A percentile compares a stretch with the other conserved stretches of the same genome.
Evolutionary conservation across 1,140 invertebrate genomes (phyloP).

Genomic region (Drepana arcuata): DNA sequence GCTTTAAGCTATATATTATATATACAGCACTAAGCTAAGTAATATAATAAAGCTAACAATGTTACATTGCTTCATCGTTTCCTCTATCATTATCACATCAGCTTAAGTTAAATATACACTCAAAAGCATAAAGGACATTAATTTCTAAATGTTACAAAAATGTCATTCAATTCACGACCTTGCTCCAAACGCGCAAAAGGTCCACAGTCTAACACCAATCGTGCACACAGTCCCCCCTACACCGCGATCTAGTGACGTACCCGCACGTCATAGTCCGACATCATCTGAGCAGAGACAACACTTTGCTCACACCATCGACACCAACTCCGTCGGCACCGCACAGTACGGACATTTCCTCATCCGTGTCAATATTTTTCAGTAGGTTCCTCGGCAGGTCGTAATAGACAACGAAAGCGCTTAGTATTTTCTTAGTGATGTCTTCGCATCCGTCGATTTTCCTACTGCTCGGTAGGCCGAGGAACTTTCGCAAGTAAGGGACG

Average conservation of each 20-base stretch:
- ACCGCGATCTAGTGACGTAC: slow-evolving; percentile 30
- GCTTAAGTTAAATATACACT: no score
- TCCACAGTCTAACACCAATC: slow-evolving; percentile 28
- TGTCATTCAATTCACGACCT: no score
- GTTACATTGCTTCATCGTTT: no score
- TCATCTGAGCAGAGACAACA: slow-evolving; percentile 54
- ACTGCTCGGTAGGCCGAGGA: slow-evolving; percentile 45
- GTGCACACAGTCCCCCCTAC: slow-evolving; percentile 26
- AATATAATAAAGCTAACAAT: no score
- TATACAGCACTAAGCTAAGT: no score
- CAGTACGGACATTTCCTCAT: slow-evolving; percentile 39
- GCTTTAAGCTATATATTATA: no score
- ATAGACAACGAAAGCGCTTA: slow-evolving; percentile 75
- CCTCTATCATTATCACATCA: no score
- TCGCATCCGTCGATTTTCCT: slow-evolving; percentile 32
- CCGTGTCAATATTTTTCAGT: slow-evolving; percentile 35
- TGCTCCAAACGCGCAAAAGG: no score
- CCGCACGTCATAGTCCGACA: slow-evolving; percentile 21
- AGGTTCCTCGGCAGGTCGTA: slow-evolving; percentile 72
- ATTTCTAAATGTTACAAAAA: no score
- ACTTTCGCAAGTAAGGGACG: slow-evolving; percentile 60
- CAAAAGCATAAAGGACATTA: no score
- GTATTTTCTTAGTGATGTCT: slow-evolving; percentile 40
- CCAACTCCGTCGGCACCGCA: slow-evolving; percentile 38
- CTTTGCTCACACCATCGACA: slow-evolving; percentile 36